These are phyloP conservation scores for Arge pagana DNA, from an alignment of 2,888 invertebrate species.

Conservation along the genomic window DNA sequence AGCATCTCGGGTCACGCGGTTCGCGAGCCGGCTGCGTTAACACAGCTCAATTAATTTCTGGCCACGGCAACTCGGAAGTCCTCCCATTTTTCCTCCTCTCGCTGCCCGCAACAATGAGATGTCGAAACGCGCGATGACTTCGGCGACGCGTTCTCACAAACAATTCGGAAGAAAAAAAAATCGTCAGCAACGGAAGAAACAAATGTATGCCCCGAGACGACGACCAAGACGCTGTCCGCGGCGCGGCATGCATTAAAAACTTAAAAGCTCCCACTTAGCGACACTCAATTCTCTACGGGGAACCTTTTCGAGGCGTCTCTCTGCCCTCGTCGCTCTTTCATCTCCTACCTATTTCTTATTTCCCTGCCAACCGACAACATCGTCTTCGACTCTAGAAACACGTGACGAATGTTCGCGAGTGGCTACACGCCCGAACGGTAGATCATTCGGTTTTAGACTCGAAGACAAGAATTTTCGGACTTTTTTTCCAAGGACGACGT, in stretches of 20 bases:
- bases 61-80: background rate
- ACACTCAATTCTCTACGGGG: slow-evolving; percentile 30
- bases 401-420: slow-evolving; percentile 19
- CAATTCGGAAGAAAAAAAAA: background rate
- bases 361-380: too few species aligned
- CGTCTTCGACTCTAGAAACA: background rate
- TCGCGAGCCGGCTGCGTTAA: background rate
- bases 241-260: slow-evolving; percentile 37
- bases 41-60: slow-evolving; percentile 8
- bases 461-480: too few species aligned
- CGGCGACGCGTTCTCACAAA: background rate
- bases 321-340: too few species aligned
- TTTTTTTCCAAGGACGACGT: too few species aligned
- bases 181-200: background rate
- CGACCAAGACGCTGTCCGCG: background rate
- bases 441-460: too few species aligned
- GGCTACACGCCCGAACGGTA: slow-evolving; percentile 1
- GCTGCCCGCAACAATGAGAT: too few species aligned
- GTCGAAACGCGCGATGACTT: background rate
- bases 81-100: background rate
- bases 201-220: background rate
- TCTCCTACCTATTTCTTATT: too few species aligned
- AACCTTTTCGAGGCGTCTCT: too few species aligned
- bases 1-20: slow-evolving; percentile 6
- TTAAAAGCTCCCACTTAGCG: slow-evolving; percentile 43